Base-by-base conservation (phyloP, 2,113 vertebrate genomes). In the Polypterus bichir region DNA sequence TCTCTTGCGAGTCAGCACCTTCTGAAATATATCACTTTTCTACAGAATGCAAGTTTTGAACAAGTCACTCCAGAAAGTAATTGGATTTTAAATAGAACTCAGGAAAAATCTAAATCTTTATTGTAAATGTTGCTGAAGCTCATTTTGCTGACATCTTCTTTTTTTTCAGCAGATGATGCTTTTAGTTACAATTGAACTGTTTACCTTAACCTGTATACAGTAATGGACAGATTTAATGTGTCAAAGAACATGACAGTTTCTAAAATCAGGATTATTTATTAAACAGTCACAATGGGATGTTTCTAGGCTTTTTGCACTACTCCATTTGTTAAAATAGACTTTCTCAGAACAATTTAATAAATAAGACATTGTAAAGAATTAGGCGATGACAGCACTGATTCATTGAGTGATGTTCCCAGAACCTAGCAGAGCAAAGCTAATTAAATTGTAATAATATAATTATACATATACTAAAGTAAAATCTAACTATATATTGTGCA, bases 51-150 rank as follows among this genome's bases (percentile, higher is more conserved):
- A 44, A 57, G 54, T 57, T 49, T 65, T 58, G 46, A 62, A 55
- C 54, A 55, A 55, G 9, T 27, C 9, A 27, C 54, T 27, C 54
- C 9, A 3, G 54, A 55, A 55, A 55, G 60, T 71, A 71, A 73
- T 71, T 70, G 70, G 73, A 75, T 72, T 75, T 68, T 61, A 63
- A 70, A 68, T 68, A 63, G 70, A 70, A 65, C 73, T 69, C 67
- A 7, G 60, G 68, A 68, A 67, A 66, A 75, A 71, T 73, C 67
- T 69, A 62, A 63, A 60, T 63, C 69, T 72, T 67, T 66, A 69
- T 68, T 68, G 69, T 71, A 66, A 27, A 69, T 54, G 59, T 62
- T 49, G 68, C 62, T 61, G 56, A 44, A 62, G 57, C 67, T 60
- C 59, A 56, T 57, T 57, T 63, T 64, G 66, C 67, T 71, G 69